Percentiles rank a stretch among this genome's conserved stretches.
These are phyloP conservation scores for Heterodera filipjevi DNA, from an alignment of 2,888 invertebrate species.

Conservation along the genomic window DNA sequence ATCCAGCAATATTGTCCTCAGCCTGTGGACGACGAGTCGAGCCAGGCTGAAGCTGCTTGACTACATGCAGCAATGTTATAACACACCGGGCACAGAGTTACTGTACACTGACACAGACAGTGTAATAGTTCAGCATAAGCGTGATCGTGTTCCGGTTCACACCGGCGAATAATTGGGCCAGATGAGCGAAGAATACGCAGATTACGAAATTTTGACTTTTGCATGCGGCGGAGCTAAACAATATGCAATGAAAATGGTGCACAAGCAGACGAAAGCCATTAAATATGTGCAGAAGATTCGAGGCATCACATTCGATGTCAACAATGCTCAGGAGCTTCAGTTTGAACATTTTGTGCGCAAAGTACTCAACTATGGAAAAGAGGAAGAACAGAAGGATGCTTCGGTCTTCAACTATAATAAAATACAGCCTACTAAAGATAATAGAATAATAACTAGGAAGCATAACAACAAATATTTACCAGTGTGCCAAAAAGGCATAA, in stretches of 20 bases:
- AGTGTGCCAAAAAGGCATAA: slow-evolving; percentile 5
- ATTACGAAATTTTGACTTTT: too few relatives aligned
- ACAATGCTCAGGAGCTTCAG: slow-evolving; percentile 1
- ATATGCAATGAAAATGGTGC: slow-evolving; percentile 9
- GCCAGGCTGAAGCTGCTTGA: slow-evolving; percentile 7
- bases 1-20: slow-evolving; percentile 11
- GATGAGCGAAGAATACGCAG: too few relatives aligned
- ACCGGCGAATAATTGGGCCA: too few relatives aligned
- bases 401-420: not conserved
- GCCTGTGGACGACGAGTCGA: slow-evolving; percentile 21
- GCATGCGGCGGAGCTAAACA: slow-evolving; percentile 6
- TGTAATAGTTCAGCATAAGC: too few relatives aligned
- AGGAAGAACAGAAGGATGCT: not conserved
- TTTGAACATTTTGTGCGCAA: not conserved
- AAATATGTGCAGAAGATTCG: too few relatives aligned
- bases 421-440: not conserved
- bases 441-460: not conserved
- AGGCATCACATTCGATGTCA: slow-evolving; percentile 3
- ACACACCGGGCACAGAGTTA: slow-evolving; percentile 5
- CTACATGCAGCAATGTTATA: not conserved
- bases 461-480: not conserved
- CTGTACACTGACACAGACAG: too few relatives aligned
- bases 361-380: not conserved
- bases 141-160: too few relatives aligned
- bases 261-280: not conserved